These are phyloP conservation scores for Epizoanthus illoricatus DNA, from an alignment of 92 coral and sea anemone species.

Conservation along the genomic window DNA sequence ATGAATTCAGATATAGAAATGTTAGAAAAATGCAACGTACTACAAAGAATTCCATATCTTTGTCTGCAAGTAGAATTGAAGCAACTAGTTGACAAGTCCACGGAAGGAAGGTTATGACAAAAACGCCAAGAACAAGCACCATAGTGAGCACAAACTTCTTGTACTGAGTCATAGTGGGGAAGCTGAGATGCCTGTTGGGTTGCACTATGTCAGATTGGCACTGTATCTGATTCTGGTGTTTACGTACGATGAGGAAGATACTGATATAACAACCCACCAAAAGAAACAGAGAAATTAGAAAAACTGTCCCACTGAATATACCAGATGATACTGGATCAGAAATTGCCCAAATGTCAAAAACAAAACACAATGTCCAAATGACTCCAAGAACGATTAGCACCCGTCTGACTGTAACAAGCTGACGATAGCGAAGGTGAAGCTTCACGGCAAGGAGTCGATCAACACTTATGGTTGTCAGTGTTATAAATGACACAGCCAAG, in stretches of 20 bases:
- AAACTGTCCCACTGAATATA: not conserved
- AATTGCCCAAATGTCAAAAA: conserved; percentile 8
- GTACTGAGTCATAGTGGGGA: conserved; percentile 1
- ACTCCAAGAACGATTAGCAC: not conserved
- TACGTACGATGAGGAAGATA: conserved; percentile 7
- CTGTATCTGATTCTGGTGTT: conserved; percentile 3
- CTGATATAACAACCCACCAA: not conserved
- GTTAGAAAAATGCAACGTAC: not conserved
- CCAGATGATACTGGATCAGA: conserved; percentile 13
- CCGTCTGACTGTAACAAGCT: not conserved
- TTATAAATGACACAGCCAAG: conserved; percentile 6
- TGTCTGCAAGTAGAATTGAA: not conserved
- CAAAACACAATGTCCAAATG: not conserved
- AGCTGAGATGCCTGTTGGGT: not conserved
- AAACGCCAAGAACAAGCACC: conserved; percentile 10
- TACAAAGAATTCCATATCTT: not conserved
- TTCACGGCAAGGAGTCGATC: conserved; percentile 14
- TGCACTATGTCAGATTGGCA: not conserved
- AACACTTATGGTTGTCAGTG: not conserved
- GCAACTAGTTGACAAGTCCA: not conserved
- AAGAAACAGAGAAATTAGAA: conserved; percentile 1
- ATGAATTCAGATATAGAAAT: conserved; percentile 7
- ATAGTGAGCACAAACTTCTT: conserved; percentile 1
- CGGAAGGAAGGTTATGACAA: not conserved
- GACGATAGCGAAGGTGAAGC: conserved; percentile 15